A percentile compares a stretch with the other conserved stretches of the same genome.
Conservation (phyloP, 2,888 invertebrate species). For the Rhagonycha fulva region DNA sequence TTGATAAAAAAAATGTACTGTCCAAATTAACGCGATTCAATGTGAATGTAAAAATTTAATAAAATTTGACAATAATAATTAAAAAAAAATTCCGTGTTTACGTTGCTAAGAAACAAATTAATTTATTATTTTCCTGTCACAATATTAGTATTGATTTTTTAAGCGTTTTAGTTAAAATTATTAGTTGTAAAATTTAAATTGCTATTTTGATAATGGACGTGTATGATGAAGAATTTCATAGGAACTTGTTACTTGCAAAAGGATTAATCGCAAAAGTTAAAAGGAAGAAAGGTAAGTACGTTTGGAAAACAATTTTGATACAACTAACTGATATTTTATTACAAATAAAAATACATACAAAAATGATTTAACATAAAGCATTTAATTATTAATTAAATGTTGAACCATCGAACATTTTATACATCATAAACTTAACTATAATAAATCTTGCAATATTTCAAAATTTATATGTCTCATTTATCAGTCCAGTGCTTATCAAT, state of each 20-base stretch:
- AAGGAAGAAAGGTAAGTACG: slow-evolving; percentile 45
- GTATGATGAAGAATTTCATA: slow-evolving; percentile 60
- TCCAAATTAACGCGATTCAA: not conserved
- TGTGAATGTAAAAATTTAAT: not conserved
- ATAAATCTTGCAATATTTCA: not conserved
- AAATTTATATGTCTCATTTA: not conserved
- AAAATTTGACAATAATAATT: not conserved
- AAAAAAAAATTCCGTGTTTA: slow-evolving; percentile 5
- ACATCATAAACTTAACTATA: not conserved
- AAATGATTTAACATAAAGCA: not conserved
- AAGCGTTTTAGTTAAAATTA: not conserved
- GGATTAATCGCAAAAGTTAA: slow-evolving; percentile 53
- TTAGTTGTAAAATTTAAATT: not conserved
- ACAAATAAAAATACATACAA: not conserved
- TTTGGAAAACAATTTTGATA: not conserved
- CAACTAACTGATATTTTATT: not conserved
- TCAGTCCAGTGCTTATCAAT: not conserved
- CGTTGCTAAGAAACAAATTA: slow-evolving; percentile 32
- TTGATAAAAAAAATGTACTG: slow-evolving; percentile 1
- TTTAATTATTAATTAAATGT: not conserved
- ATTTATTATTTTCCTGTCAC: slow-evolving; percentile 24
- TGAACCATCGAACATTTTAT: not conserved
- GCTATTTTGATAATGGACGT: slow-evolving; percentile 41
- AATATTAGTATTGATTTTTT: slow-evolving; percentile 25
- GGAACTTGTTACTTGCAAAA: slow-evolving; percentile 56